phyloP scores from a whole-genome alignment of 2,797 vertebrate species.

The Hydrocynus forskahlii region DNA sequence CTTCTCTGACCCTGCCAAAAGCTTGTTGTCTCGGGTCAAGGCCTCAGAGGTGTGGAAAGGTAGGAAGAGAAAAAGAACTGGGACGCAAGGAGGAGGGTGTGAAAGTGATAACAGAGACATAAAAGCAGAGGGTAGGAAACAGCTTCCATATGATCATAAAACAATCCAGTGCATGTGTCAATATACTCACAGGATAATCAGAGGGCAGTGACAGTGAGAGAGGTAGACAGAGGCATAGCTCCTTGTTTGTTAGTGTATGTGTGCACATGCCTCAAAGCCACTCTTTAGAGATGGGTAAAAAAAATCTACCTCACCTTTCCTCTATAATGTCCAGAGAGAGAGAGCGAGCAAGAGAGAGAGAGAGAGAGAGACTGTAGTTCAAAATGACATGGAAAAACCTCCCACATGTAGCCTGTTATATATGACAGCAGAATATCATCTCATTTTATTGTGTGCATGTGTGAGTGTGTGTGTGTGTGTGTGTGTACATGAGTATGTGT shows the following conservation, averaged over 20 bases:
- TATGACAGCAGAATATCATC: conserved; percentile 16
- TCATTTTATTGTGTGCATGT: conserved; percentile 28
- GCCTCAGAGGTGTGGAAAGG: conserved; percentile 41
- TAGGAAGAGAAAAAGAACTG: conserved; percentile 28
- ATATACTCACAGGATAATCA: conserved; percentile 16
- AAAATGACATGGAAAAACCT: conserved; percentile 20
- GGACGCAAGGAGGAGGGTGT: conserved; percentile 40
- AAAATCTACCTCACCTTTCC: conserved; percentile 48
- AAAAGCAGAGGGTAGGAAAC: conserved; percentile 48
- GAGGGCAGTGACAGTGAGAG: conserved; percentile 34
- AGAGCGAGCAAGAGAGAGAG: neutral
- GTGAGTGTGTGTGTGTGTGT: conserved; percentile 38
- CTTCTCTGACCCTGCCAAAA: conserved; percentile 27
- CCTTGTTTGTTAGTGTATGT: conserved; percentile 4
- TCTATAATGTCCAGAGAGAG: conserved; percentile 37
- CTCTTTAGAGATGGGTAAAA: conserved; percentile 46
- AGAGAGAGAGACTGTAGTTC: neutral
- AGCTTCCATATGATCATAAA: conserved; percentile 48
- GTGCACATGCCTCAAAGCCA: conserved; percentile 46
- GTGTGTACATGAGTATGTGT: conserved; percentile 29
- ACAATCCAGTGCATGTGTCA: conserved; percentile 49
- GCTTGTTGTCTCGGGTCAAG: conserved; percentile 11
- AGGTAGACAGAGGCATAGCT: conserved; percentile 32
- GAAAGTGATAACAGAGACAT: conserved; percentile 55
- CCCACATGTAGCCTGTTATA: neutral